phyloP scores from a whole-genome alignment of 1,140 invertebrate genomes.

The Ridgeia piscesae region DNA sequence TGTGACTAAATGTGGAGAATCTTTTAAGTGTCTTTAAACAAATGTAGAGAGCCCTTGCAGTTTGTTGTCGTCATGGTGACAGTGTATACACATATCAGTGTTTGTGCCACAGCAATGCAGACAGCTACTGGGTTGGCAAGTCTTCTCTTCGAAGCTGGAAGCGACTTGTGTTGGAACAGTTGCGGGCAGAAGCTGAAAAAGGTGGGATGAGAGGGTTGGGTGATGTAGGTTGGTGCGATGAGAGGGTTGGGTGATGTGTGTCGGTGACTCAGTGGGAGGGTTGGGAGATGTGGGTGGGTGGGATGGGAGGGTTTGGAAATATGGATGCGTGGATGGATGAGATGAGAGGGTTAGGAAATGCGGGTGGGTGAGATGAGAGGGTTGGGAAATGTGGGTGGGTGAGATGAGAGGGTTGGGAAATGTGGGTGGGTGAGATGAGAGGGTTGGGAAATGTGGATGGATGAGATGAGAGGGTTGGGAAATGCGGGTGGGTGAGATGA shows the following conservation, averaged over 20 bases:
- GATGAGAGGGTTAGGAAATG: not conserved
- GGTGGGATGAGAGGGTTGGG: not conserved
- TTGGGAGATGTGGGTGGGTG: not conserved
- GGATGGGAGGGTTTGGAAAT: not conserved
- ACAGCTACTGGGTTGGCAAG: slow-evolving; percentile 58
- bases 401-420: not conserved
- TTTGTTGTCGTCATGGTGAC: too few species aligned
- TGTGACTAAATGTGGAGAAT: too few species aligned
- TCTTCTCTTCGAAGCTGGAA: slow-evolving; percentile 58
- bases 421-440: not conserved
- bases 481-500: not conserved
- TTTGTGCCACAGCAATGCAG: not conserved
- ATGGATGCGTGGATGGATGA: not conserved
- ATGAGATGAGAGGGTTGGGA: slow-evolving; percentile 18
- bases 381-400: not conserved
- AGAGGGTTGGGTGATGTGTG: not conserved
- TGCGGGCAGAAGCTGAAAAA: slow-evolving; percentile 7
- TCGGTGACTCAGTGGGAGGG: slow-evolving; percentile 24
- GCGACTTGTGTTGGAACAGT: slow-evolving; percentile 20
- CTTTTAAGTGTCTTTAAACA: too few species aligned
- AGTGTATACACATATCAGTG: not conserved
- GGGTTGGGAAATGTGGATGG: not conserved
- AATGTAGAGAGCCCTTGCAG: too few species aligned
- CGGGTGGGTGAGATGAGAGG: not conserved
- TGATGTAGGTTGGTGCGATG: not conserved